Base-by-base conservation (phyloP, 2,797 vertebrate genomes). In the Limnodromus scolopaceus region DNA sequence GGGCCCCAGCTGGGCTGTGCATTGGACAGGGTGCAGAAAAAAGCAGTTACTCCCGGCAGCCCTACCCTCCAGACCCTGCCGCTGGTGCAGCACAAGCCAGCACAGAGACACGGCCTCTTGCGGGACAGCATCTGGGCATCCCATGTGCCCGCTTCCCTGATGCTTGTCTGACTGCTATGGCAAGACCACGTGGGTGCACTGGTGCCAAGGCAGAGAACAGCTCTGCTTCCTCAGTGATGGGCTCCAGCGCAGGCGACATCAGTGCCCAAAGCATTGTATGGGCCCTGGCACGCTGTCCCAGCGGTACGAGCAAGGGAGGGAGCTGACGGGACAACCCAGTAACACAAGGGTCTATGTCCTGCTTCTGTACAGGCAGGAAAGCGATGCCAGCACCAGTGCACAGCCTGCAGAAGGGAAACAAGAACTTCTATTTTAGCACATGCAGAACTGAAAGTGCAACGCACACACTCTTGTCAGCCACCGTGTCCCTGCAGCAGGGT, bases 371-470 rank as follows among this genome's bases (percentile, higher is more conserved):
- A 18, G 46, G 64, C 81, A 17, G 38, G 38, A 28, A 36, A 54
- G 25, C 1, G 4, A 17, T 27, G 43, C 68, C 64, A 32, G 78
- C 11, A 8, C 7, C 23, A 5, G 63, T 0, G 28, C 54, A 4
- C 20, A 54, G 53, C 49, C 87, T 32, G 1, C 92, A 60, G 74
- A 89, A 77, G 39, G 95, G 96, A 96, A 96, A 86, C 12, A 3
- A 75, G 48, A 2, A 1, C 63, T 90, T 79, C 94, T 92, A 64
- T 95, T 95, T 94, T 84, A 88, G 80, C 27, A 4, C 45, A 87
- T 60, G 85, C 94, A 95, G 96, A 97, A 96, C 94, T 84, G 96
- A 96, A 97, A 97, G 91, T 32, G 92, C 95, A 92, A 48, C 1
- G 12, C 76, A 49, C 27, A 24, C n/a, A 3, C 51, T 28, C 54